These are phyloP conservation scores for Penaeus vannamei DNA, from an alignment of 1,140 invertebrate species.

Conservation along the genomic window DNA sequence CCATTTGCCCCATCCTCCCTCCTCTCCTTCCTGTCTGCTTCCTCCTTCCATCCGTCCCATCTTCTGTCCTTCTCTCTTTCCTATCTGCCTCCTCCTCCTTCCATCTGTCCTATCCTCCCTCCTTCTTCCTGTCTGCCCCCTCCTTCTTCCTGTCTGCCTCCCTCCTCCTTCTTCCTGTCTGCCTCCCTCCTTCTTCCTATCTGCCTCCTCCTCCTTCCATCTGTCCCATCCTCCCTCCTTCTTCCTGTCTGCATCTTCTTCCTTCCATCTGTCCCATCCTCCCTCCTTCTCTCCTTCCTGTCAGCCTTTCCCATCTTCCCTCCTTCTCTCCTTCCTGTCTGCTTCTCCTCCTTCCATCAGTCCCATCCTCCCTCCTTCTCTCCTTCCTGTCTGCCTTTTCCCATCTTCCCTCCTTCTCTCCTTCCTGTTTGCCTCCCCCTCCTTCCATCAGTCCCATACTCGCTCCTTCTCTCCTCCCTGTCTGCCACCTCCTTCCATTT, in stretches of 20 bases:
- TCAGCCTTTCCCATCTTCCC: neutral
- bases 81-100: no score
- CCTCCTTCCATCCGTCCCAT: no score
- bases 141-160: neutral
- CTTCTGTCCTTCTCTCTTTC: no score
- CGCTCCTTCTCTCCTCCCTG: no score
- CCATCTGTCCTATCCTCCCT: no score
- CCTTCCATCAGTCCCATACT: no score
- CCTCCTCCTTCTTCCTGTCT: neutral
- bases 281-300: neutral
- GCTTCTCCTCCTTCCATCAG: neutral
- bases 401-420: no score
- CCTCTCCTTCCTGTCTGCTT: no score
- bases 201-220: neutral
- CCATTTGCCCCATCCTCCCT: no score
- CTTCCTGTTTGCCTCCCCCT: no score
- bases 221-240: neutral
- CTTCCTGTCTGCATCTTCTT: neutral
- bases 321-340: neutral
- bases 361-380: neutral
- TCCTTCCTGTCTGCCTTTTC: neutral
- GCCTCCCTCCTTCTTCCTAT: neutral
- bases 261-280: neutral
- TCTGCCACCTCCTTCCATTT: no score
- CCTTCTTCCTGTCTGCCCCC: no score